Base-by-base conservation (phyloP, 1,140 invertebrate genomes). In the Drosophila gunungcola region DNA sequence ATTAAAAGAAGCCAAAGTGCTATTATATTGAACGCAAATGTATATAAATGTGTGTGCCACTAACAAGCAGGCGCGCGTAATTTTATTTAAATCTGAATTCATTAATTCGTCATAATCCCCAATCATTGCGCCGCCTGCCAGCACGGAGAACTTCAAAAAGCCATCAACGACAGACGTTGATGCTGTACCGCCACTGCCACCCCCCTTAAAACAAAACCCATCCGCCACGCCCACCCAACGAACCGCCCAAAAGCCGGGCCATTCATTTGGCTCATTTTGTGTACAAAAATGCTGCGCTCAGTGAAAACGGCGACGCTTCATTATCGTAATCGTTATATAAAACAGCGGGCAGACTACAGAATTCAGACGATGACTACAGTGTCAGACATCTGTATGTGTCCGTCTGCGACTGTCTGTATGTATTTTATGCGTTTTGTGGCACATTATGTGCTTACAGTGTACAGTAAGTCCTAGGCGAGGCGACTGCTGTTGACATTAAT, bases 81-180 rank as follows among this genome's bases (percentile, higher is more conserved):
- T 90, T 91, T 90, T 91, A 91, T 90, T 90, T 90, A 91, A 90
- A 91, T 90, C 83, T 88, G 88, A 88, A 91, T 90, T 90, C 88
- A 90, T 90, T 90, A 90, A 90, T 90, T 90, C 88, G 80, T 90
- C 88, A 90, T 90, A 90, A 90, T 91, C 86, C 88, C 78, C 86
- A 91, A 90, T 91, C 86, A 90, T 75, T 77, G 77, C 78, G 83
- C 82, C 73, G 78, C 74, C 62, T 68, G 73, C 29, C 49, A 52
- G 60, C 43, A 48, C 38, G 51, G 64, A 88, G 82, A 88, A 90
- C 88, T 90, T 90, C 88, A 90, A 90, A 90, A 90, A 91, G 88
- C 88, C 88, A 90, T 90, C 88, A 90, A 74, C 88, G 80, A 64
- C 88, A 90, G 82, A 88, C 83, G 79, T 57, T 76, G 75, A 73